Conservation (phyloP, 2,113 vertebrate genomes). For the Sorex araneus region DNA sequence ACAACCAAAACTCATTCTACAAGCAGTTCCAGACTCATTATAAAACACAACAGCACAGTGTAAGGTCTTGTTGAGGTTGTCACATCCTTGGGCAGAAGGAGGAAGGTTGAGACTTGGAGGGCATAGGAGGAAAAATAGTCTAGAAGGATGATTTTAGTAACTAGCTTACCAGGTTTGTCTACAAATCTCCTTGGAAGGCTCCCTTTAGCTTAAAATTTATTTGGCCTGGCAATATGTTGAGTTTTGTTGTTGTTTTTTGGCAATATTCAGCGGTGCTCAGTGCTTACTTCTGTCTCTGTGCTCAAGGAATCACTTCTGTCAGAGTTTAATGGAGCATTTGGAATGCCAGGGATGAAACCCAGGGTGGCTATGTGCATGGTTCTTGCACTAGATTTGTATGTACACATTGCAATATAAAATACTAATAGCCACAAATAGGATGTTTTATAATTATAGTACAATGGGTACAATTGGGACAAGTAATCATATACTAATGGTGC, state of each 20-base stretch:
- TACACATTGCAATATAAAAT: neutral
- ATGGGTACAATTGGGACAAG: neutral
- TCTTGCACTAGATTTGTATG: no score
- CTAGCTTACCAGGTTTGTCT: neutral
- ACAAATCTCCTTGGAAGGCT: neutral
- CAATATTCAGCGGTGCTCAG: no score
- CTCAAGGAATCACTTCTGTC: no score
- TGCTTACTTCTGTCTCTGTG: no score
- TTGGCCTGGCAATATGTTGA: neutral
- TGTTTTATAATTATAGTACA: neutral
- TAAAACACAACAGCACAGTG: neutral
- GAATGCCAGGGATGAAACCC: no score
- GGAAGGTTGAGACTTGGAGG: neutral
- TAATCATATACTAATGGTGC: neutral
- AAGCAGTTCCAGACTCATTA: neutral
- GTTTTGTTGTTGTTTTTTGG: neutral
- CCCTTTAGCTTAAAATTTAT: neutral
- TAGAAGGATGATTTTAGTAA: neutral
- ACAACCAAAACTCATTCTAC: neutral
- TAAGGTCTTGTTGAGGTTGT: neutral
- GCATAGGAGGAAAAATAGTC: neutral
- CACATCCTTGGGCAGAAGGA: neutral
- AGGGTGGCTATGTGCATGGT: no score
- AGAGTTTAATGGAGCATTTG: no score
- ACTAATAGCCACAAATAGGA: neutral